A percentile compares a stretch with the other conserved stretches of the same genome.
Evolutionary conservation across 2,797 vertebrate species (phyloP).

Genomic region (Mus spretus): DNA sequence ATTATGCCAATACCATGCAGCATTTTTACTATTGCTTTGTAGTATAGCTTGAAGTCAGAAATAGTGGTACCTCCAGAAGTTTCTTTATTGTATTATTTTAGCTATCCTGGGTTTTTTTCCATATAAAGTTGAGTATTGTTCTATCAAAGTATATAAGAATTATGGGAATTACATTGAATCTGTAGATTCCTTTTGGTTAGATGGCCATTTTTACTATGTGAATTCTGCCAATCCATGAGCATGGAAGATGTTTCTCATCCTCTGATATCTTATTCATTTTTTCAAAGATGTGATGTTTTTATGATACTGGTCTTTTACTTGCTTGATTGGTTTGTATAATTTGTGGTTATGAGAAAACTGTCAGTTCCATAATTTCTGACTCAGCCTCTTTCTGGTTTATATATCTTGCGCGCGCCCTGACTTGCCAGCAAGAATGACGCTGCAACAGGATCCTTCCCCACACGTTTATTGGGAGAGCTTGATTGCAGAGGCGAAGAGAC

Average conservation of each 20-base stretch:
- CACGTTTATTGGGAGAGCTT: too few species aligned
- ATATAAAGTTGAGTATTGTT: neutral
- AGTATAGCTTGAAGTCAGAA: neutral
- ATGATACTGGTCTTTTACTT: neutral
- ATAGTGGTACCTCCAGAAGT: neutral
- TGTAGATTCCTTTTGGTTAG: neutral
- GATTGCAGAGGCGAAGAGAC: too few species aligned
- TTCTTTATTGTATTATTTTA: neutral
- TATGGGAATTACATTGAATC: neutral
- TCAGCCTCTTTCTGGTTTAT: neutral
- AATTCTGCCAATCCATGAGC: neutral
- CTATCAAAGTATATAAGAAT: neutral
- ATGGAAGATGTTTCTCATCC: neutral
- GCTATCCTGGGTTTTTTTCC: neutral
- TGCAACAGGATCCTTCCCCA: too few species aligned
- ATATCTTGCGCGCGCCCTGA: too few species aligned
- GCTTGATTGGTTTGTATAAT: neutral
- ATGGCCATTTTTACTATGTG: neutral
- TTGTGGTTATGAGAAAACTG: neutral
- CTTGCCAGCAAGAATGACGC: too few species aligned
- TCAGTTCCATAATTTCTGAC: neutral
- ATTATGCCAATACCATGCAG: neutral
- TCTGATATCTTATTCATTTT: neutral
- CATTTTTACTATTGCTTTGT: neutral
- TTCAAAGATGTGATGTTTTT: neutral